phyloP scores from a whole-genome alignment of 2,888 invertebrate genomes.

The Melanchra persicariae region DNA sequence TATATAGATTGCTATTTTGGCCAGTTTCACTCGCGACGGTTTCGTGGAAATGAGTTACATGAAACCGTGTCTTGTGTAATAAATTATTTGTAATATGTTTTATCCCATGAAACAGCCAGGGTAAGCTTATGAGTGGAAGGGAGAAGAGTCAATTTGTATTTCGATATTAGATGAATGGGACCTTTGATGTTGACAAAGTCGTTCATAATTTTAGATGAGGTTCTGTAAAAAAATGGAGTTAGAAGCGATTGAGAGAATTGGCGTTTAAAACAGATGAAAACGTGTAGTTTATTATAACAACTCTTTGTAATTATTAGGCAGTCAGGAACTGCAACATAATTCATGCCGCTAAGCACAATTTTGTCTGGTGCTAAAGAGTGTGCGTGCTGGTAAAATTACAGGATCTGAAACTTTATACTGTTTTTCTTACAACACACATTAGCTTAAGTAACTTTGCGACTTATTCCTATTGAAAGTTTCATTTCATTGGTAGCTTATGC shows the following conservation, averaged over 20 bases:
- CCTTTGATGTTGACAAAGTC: constrained; percentile 18
- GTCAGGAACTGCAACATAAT: neutral
- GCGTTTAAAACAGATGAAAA: neutral
- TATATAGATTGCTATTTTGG: constrained; percentile 52
- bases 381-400: neutral
- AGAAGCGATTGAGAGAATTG: neutral
- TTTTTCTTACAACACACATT: neutral
- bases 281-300: neutral
- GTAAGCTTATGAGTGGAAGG: constrained; percentile 14
- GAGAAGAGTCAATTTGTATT: constrained; percentile 23
- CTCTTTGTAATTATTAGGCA: too few relatives aligned
- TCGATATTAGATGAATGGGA: neutral
- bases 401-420: neutral
- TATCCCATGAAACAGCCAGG: constrained; percentile 4
- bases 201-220: neutral
- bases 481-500: too few relatives aligned
- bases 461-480: too few relatives aligned
- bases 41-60: constrained; percentile 45
- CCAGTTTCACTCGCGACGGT: constrained; percentile 38
- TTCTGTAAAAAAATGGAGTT: neutral
- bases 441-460: too few relatives aligned
- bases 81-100: constrained; percentile 48
- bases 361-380: neutral
- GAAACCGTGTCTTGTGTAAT: constrained; percentile 37
- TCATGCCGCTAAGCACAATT: neutral